Conservation (phyloP, 2,888 invertebrate genomes). For the Idaea dimidiata region DNA sequence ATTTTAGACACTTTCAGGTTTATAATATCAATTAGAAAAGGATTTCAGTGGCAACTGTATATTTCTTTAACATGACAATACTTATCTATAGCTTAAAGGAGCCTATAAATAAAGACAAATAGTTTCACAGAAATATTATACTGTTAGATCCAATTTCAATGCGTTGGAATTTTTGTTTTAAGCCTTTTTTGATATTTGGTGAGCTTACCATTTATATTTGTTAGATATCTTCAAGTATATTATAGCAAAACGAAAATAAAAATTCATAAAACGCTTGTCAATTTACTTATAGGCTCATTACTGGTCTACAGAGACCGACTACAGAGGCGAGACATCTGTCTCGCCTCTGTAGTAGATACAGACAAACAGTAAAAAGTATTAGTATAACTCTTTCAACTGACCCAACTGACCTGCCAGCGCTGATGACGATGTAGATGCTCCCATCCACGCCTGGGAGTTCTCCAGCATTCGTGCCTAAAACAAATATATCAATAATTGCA, state of each 20-base stretch:
- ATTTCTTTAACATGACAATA: neutral
- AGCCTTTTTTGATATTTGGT: neutral
- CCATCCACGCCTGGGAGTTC: slow-evolving; percentile 95
- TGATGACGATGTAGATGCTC: slow-evolving; percentile 92
- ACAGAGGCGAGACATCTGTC: too few relatives aligned
- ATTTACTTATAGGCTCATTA: neutral
- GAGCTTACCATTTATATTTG: too few relatives aligned
- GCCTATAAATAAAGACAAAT: neutral
- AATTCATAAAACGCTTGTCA: too few relatives aligned
- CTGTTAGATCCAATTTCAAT: neutral
- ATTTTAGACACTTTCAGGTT: too few relatives aligned
- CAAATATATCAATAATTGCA: slow-evolving; percentile 20
- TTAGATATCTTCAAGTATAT: too few relatives aligned
- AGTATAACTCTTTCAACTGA: slow-evolving; percentile 36
- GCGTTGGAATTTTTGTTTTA: neutral
- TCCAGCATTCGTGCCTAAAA: slow-evolving; percentile 94
- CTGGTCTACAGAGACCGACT: too few relatives aligned
- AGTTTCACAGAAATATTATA: neutral
- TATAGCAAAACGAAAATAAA: neutral
- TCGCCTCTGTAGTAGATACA: too few relatives aligned
- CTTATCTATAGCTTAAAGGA: neutral
- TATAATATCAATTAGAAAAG: too few relatives aligned
- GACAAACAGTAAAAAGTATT: slow-evolving; percentile 12
- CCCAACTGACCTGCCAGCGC: slow-evolving; percentile 92
- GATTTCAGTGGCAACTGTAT: neutral